phyloP scores from a whole-genome alignment of 1,140 invertebrate genomes.

The Bombus waltoni region DNA sequence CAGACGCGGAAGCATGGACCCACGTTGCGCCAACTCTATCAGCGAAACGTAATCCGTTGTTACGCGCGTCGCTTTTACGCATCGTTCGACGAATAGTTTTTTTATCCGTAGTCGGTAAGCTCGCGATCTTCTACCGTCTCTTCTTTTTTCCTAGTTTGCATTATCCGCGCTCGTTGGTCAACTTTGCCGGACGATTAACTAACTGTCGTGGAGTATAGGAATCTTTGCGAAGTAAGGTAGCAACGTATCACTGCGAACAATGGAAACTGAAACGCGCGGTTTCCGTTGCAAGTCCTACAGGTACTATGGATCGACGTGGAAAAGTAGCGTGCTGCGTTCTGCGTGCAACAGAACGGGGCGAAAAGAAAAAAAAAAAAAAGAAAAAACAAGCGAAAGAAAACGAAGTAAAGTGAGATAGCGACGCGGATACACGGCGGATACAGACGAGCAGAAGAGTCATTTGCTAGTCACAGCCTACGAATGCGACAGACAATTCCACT shows the following conservation, averaged over 20 bases:
- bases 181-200: background rate
- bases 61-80: background rate
- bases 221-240: background rate
- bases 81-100: background rate
- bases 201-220: background rate
- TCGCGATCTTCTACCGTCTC: background rate
- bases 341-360: background rate
- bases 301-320: background rate
- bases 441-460: background rate
- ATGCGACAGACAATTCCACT: conserved; percentile 7
- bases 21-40: background rate
- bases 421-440: too few relatives aligned
- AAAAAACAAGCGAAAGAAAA: too few relatives aligned
- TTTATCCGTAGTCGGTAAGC: background rate
- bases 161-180: background rate
- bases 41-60: background rate
- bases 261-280: background rate
- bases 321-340: background rate
- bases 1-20: background rate
- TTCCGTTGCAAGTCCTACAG: too few relatives aligned
- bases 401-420: too few relatives aligned
- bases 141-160: background rate
- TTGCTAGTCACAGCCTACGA: too few relatives aligned
- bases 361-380: fast-evolving
- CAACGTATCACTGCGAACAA: background rate